A percentile compares a stretch with the other conserved stretches of the same genome.
Evolutionary conservation across 2,113 vertebrate genomes (phyloP).

Genomic region (Perognathus longimembris): DNA sequence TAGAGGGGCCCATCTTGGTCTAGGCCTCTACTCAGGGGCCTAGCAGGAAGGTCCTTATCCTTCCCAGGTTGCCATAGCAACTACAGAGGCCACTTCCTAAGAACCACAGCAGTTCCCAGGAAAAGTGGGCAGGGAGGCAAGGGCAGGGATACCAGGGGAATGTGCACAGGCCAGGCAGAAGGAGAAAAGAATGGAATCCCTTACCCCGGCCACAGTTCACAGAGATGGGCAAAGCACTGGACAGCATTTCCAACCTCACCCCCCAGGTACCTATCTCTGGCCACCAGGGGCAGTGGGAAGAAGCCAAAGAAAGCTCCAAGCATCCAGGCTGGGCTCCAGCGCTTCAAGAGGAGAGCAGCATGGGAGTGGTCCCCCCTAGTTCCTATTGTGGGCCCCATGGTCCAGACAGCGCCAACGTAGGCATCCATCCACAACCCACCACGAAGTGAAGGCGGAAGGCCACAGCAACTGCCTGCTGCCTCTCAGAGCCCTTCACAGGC

Average conservation of each 20-base stretch:
- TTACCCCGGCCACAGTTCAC: background rate
- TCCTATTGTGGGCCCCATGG: background rate
- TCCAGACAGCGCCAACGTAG: background rate
- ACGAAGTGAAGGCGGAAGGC: background rate
- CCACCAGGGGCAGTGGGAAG: background rate
- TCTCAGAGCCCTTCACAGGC: background rate
- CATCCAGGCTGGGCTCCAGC: background rate
- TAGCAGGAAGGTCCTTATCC: background rate
- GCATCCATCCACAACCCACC: too few relatives aligned
- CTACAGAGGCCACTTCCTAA: background rate
- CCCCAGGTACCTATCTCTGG: background rate
- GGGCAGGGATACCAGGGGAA: background rate
- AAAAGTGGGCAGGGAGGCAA: background rate
- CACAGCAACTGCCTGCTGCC: accelerated
- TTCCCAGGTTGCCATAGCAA: background rate
- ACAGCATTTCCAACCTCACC: accelerated
- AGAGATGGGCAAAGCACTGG: accelerated
- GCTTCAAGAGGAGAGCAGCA: background rate
- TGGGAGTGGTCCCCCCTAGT: accelerated
- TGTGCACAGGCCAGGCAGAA: background rate
- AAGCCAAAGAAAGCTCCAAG: too few relatives aligned
- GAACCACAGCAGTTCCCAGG: background rate
- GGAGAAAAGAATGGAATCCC: too few relatives aligned
- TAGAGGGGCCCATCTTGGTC: background rate
- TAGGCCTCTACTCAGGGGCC: too few relatives aligned